Base-by-base conservation (phyloP, 2,113 vertebrate species). In the Plestiodon gilberti region DNA sequence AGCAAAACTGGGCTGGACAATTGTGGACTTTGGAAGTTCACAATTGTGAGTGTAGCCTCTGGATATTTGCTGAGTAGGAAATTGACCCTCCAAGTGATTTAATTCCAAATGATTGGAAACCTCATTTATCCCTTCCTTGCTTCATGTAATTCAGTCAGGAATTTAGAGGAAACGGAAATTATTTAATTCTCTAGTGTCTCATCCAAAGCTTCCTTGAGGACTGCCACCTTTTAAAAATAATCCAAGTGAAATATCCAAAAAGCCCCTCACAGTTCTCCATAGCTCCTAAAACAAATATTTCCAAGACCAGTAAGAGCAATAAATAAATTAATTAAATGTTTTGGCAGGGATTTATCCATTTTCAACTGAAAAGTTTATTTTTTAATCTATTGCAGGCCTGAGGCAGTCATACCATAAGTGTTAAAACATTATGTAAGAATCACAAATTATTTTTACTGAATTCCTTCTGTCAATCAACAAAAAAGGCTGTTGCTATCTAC, bases 361-460 rank as follows among this genome's bases (percentile, higher is more conserved):
- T n/a, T n/a, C n/a, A n/a, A n/a, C n/a, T n/a, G n/a, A n/a, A n/a
- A n/a, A n/a, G n/a, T n/a, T n/a, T n/a, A n/a, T n/a, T n/a, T 82
- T 93, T 88, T 87, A 3, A 87, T 80, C 71, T 76, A 88, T 73
- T 77, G 40, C 6, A 81, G 77, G 43, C 92, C 78, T 78, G 64
- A 40, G 91, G 89, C 87, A 88, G 87, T 0, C 1, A 48, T 87
- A 87, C 85, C 76, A 61, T 93, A 89, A 75, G 81, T 83, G 88
- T 87, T 91, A 89, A 87, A 93, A n/a, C 84, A 91, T 93, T 91
- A 91, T 81, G 35, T 77, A 81, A 61, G 38, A 91, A 77, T 89
- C 77, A 81, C 84, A 77, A 33, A 86, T 87, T 7, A 0, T 83
- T 35, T 77, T 93, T 91, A 83, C 81, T 70, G 0, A 70, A 76